Conservation (phyloP, 2,113 vertebrate genomes). For the Trogon surrucura region DNA sequence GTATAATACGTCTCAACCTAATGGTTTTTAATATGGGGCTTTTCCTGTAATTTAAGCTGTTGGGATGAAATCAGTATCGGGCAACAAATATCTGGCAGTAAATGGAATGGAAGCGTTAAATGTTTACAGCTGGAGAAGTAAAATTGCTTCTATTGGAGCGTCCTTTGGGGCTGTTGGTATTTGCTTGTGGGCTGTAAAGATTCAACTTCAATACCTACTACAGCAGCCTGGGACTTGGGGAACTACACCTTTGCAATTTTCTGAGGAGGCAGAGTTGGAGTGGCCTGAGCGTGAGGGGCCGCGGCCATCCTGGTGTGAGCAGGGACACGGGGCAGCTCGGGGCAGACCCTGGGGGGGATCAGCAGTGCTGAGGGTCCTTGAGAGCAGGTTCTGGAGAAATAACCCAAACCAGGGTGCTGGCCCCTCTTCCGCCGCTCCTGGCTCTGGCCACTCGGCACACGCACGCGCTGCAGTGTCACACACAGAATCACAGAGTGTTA, state of each 20-base stretch:
- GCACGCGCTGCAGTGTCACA: accelerated
- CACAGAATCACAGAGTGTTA: too few species aligned
- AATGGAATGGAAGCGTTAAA: background rate
- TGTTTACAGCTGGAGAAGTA: background rate
- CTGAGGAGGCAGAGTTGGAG: background rate
- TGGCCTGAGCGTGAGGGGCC: background rate
- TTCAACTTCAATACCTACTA: background rate
- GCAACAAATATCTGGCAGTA: background rate
- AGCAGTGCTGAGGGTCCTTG: too few species aligned
- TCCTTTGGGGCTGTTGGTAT: background rate
- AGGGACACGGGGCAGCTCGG: background rate
- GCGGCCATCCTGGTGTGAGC: background rate
- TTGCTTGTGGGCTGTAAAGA: background rate
- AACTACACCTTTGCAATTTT: background rate
- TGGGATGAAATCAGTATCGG: background rate
- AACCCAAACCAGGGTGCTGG: background rate
- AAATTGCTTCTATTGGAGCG: background rate
- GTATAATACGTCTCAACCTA: background rate
- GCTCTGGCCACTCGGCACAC: accelerated
- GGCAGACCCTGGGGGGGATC: background rate
- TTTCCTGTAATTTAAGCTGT: background rate
- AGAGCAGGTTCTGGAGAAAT: too few species aligned
- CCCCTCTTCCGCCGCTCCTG: background rate
- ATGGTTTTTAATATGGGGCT: background rate
- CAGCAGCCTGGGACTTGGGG: background rate